These are phyloP conservation scores for Macquaria ambigua DNA, from an alignment of 2,113 vertebrate species.

Conservation along the genomic window DNA sequence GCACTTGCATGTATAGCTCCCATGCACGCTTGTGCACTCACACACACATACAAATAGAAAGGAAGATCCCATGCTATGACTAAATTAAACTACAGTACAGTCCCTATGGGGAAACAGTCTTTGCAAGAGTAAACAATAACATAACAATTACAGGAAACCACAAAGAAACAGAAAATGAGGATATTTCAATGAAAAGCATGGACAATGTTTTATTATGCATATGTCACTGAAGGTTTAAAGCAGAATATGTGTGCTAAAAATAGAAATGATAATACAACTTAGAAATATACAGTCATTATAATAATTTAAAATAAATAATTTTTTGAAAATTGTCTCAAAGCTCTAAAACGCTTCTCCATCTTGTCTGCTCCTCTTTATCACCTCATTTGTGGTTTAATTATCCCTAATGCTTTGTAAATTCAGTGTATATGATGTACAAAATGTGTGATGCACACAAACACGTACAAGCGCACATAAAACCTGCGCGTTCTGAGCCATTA, in stretches of 20 bases:
- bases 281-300: not conserved
- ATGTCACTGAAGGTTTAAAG: not conserved
- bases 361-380: constrained; percentile 44
- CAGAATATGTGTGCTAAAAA: not conserved
- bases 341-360: not conserved
- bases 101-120: not conserved
- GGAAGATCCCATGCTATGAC: not conserved
- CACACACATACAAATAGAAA: not conserved
- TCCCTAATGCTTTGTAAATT: constrained; percentile 39
- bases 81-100: constrained; percentile 34
- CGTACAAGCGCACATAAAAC: constrained; percentile 32
- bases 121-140: constrained; percentile 15
- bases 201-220: not conserved
- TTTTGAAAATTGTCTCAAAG: not conserved
- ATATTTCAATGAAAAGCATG: not conserved
- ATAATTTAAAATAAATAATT: not conserved
- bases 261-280: not conserved
- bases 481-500: constrained; percentile 62
- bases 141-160: not conserved
- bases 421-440: constrained; percentile 38
- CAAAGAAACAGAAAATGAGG: not conserved
- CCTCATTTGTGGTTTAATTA: constrained; percentile 60
- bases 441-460: constrained; percentile 18
- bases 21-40: not conserved
- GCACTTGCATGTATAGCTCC: not conserved